Evolutionary conservation across 2,797 vertebrate species (phyloP), one percentile per base, ranked within the genome.

Genomic region (Cuculus canorus): DNA sequence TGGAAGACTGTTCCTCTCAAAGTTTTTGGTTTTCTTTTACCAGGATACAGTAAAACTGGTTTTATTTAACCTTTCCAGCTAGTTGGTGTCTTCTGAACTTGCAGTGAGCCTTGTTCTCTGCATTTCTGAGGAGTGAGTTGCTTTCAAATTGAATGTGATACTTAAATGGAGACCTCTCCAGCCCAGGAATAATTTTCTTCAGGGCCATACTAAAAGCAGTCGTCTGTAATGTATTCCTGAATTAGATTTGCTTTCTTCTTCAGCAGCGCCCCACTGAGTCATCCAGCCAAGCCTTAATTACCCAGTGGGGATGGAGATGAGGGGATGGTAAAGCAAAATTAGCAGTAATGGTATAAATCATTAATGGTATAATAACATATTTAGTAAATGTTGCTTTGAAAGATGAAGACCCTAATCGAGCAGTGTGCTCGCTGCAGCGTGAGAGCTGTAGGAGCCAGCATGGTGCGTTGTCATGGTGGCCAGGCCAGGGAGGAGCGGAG

Each of bases 261-360:
- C 91, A 61, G 83, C 77, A 94, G 59, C 71, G 22, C 37, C 76
- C 61, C 43, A 35, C 56, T 15, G 88, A 90, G 82, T 88, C 80
- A 47, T 50, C 54, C 69, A 71, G 57, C 22, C 15, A 37, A 56
- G 45, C 72, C 75, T 47, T 47, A 78, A 2, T 78, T 64, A 72
- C 66, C 57, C 3, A 0, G 17, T 13, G 54, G 75, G 73, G 64
- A 28, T 0, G 1, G 41, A 78, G 81, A 65, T 50, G 56, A 70
- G 69, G 28, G 32, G 60, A 6, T 57, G 81, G 61, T 35, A 30
- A 48, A 61, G 45, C 57, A 48, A 21, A 72, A 47, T 79, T 27
- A 33, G 41, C 48, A 81, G 75, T 48, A 9, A 43, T 76, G 50
- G 18, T 43, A 6, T 77, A 61, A 81, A 47, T 60, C 53, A 23